Percentiles rank a stretch among this genome's conserved stretches.
Evolutionary conservation across 2,113 vertebrate genomes (phyloP).

Genomic region (Phrynocephalus versicolor): DNA sequence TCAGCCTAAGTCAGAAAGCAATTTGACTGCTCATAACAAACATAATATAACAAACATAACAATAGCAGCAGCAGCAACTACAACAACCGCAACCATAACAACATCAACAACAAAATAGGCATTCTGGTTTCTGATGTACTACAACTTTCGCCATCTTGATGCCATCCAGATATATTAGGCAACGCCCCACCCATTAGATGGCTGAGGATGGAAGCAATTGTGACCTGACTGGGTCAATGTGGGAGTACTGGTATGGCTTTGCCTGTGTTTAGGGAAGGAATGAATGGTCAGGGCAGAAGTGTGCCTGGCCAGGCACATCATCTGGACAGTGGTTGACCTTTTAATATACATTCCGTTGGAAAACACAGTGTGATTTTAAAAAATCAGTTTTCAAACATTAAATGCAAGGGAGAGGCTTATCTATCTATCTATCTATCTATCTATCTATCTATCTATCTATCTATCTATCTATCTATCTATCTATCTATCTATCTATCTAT

Average conservation of each 20-base stretch:
- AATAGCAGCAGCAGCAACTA: too few relatives aligned
- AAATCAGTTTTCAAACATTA: neutral
- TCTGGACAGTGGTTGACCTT: neutral
- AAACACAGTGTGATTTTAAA: neutral
- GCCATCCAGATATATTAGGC: neutral
- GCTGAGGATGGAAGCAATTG: neutral
- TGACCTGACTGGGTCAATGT: too few relatives aligned
- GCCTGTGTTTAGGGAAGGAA: neutral
- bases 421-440: too few relatives aligned
- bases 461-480: too few relatives aligned
- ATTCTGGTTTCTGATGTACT: too few relatives aligned
- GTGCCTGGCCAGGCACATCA: neutral
- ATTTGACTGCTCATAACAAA: too few relatives aligned
- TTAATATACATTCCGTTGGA: neutral
- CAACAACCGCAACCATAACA: too few relatives aligned
- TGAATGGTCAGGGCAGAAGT: neutral
- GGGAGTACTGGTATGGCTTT: neutral
- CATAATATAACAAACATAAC: too few relatives aligned
- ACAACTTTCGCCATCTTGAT: neutral
- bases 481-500: too few relatives aligned
- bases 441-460: too few relatives aligned
- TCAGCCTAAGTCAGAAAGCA: too few relatives aligned
- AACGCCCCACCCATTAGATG: neutral
- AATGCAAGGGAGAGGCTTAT: neutral
- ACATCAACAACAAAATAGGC: too few relatives aligned